phyloP scores from a whole-genome alignment of 2,113 vertebrate species.

The Atractosteus spatula region DNA sequence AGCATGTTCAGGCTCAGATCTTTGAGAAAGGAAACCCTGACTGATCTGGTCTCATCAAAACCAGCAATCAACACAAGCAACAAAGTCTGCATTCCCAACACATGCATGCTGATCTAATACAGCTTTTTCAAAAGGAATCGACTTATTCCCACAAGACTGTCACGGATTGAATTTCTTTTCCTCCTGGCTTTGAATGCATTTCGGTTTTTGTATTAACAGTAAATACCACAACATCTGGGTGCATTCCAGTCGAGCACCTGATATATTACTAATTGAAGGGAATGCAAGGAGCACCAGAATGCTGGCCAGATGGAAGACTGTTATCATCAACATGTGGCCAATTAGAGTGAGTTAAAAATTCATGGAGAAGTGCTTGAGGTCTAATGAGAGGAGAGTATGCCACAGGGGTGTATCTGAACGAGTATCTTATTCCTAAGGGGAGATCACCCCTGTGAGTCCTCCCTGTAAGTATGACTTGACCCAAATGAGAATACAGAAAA shows the following conservation, averaged over 20 bases:
- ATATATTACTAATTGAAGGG: not conserved
- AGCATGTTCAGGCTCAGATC: not conserved
- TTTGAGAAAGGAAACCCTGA: conserved; percentile 7
- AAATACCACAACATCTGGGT: conserved; percentile 1
- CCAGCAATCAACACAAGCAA: not conserved
- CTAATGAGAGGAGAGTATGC: conserved; percentile 16
- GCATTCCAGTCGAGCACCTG: conserved; percentile 1
- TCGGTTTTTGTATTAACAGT: not conserved
- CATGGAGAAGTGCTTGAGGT: conserved; percentile 19
- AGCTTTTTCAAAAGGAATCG: not conserved
- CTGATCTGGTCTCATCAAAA: not conserved
- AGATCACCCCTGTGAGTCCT: not conserved
- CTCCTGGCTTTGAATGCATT: not conserved
- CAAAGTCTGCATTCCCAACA: not conserved
- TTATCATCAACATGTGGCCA: conserved; percentile 37
- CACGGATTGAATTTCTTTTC: not conserved
- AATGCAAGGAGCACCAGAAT: conserved; percentile 18
- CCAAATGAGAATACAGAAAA: not conserved
- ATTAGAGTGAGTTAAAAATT: conserved; percentile 27
- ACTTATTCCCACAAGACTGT: not conserved
- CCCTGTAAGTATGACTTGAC: not conserved
- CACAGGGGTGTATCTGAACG: not conserved
- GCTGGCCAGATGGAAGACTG: conserved; percentile 30
- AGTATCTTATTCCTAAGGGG: not conserved
- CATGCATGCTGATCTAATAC: not conserved